Base-by-base conservation (phyloP, 2,888 invertebrate species). In the Agrotis clavis region DNA sequence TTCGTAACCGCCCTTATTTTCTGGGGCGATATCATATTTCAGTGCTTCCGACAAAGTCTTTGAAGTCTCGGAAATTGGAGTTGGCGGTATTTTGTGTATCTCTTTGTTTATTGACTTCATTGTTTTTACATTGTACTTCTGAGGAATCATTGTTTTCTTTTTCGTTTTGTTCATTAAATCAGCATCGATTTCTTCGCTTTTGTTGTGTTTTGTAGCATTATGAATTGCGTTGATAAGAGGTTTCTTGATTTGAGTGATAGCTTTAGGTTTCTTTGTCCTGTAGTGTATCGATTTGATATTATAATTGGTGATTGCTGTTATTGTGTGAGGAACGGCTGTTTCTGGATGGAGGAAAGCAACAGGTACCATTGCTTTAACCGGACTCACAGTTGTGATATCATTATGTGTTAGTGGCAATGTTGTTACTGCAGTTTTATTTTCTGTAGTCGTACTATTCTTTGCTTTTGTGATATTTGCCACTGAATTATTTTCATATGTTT, bases 1-100 rank as follows among this genome's bases (percentile, higher is more conserved):
- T 79, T 97, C 96, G 81, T 96, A 97, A 63, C 96, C 96, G 83
- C 96, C 96, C 85, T 95, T 97, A 83, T 93, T 95, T 90, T 96
- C 95, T 18, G 96, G 96, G 19, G 95, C 93, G 72, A 95, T 94
- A 79, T 96, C 94, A 48, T 90, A 79, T 87, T 94, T 95, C 0
- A 88, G 69, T 19, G 88, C 79, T 57, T 89, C 93, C 60, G 87
- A 86, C 65, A 96, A 73, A n/a, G 90, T 87, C 90, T 94, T 94
- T 18, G 95, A 94, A n/a, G 96, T 96, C 87, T 96, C 96, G 16
- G 96, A 96, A 82, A 96, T 94, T 35, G 96, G 96, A 1, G 92
- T 92, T 2, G 92, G 84, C 18, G 96, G 96, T 86, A 95, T 91
- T 90, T 96, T 95, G 71, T 96, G 96, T 77, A 96, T 96, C 89